A percentile compares a stretch with the other conserved stretches of the same genome.
These are phyloP conservation scores for Xanthorhoe spadicearia DNA, from an alignment of 2,888 invertebrate species.

Conservation along the genomic window DNA sequence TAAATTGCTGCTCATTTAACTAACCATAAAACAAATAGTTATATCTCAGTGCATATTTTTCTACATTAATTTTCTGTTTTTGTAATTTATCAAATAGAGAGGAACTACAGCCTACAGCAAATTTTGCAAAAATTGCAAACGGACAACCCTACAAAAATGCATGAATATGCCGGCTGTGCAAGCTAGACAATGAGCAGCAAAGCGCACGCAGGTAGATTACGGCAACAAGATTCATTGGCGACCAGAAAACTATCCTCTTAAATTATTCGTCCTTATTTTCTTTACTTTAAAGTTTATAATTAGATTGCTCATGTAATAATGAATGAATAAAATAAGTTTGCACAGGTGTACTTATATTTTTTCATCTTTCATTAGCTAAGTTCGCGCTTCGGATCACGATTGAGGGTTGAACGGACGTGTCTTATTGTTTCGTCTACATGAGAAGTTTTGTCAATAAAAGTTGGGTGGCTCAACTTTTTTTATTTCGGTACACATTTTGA, in stretches of 20 bases:
- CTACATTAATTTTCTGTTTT: too few relatives aligned
- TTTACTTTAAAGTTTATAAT: constrained; percentile 42
- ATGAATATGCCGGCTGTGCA: constrained; percentile 76
- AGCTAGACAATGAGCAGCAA: constrained; percentile 79
- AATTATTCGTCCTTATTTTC: constrained; percentile 45
- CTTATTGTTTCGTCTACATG: constrained; percentile 81
- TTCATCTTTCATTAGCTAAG: constrained; percentile 82
- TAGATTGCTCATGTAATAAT: constrained; percentile 4
- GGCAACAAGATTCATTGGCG: constrained; percentile 51
- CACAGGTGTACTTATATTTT: constrained; percentile 74
- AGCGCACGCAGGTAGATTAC: constrained; percentile 79
- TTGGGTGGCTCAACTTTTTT: constrained; percentile 69
- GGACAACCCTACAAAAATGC: constrained; percentile 68
- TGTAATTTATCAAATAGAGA: too few relatives aligned
- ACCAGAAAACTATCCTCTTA: constrained; percentile 24
- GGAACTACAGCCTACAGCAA: not conserved
- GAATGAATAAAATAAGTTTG: constrained; percentile 49
- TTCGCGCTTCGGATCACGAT: constrained; percentile 83
- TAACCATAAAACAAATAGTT: too few relatives aligned
- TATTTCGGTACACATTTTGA: constrained; percentile 48
- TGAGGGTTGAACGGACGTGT: constrained; percentile 76
- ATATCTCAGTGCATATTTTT: too few relatives aligned
- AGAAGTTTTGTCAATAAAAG: constrained; percentile 79
- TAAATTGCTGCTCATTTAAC: not conserved
- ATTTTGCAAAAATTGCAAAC: constrained; percentile 33